Conservation (phyloP, 2,113 vertebrate species). For the Catharus minimus region DNA sequence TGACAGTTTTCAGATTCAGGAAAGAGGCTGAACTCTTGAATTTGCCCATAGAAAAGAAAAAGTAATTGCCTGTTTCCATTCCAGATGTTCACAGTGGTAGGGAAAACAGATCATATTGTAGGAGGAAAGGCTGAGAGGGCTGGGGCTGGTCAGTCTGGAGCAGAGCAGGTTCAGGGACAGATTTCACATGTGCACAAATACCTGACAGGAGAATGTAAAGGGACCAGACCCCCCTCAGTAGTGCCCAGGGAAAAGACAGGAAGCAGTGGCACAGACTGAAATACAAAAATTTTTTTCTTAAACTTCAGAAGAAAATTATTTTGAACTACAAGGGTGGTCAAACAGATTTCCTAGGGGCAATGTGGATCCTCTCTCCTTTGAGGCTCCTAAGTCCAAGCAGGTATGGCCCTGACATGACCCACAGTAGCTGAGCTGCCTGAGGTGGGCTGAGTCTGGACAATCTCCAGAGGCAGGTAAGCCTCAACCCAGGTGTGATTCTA, state of each 20-base stretch:
- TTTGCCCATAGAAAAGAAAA: background rate
- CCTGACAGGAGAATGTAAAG: background rate
- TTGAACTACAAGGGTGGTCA: background rate
- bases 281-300: background rate
- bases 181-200: fast-evolving
- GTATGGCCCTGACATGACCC: background rate
- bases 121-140: background rate
- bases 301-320: background rate
- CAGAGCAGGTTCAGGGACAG: background rate
- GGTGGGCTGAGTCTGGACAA: background rate
- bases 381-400: background rate
- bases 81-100: background rate
- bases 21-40: background rate
- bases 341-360: background rate
- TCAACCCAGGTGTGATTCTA: background rate
- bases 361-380: background rate
- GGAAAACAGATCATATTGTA: background rate
- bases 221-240: background rate
- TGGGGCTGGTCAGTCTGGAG: background rate
- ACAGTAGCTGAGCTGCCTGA: background rate
- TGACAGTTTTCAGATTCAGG: background rate
- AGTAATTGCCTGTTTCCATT: background rate
- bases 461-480: background rate
- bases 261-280: background rate
- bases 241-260: background rate